phyloP scores from a whole-genome alignment of 64 coral and sea anemone genomes.

The Stylophora pistillata region DNA sequence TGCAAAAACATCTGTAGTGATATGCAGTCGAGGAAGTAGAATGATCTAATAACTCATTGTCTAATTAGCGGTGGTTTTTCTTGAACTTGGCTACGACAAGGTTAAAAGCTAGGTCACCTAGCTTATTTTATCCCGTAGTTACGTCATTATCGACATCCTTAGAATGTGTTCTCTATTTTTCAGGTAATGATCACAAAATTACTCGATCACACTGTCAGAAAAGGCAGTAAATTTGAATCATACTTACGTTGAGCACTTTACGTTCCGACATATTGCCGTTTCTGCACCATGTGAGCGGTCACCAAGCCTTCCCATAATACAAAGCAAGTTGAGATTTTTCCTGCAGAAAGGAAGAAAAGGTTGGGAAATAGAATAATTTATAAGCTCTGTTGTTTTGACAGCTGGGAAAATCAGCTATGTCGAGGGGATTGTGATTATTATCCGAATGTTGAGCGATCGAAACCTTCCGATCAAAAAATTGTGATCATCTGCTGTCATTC shows the following conservation, averaged over 20 bases:
- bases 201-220: neutral
- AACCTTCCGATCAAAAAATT: neutral
- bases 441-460: neutral
- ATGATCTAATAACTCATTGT: too few relatives aligned
- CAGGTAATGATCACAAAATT: neutral
- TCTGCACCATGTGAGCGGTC: neutral
- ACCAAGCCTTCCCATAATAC: slow-evolving; percentile 26
- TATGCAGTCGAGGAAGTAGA: too few relatives aligned
- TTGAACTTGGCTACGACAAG: too few relatives aligned
- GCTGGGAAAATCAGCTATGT: slow-evolving; percentile 41
- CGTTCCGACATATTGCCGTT: slow-evolving; percentile 89
- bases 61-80: too few relatives aligned
- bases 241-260: slow-evolving; percentile 98
- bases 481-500: neutral
- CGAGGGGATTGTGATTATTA: slow-evolving; percentile 5
- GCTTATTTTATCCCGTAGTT: neutral
- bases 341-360: neutral
- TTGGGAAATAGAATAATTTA: neutral
- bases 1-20: too few relatives aligned
- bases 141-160: neutral
- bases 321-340: neutral
- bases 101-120: too few relatives aligned
- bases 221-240: neutral
- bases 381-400: slow-evolving; percentile 26
- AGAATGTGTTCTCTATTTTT: too few relatives aligned